Evolutionary conservation across 1,140 invertebrate species (phyloP).

Genomic region (Nebria ingens): DNA sequence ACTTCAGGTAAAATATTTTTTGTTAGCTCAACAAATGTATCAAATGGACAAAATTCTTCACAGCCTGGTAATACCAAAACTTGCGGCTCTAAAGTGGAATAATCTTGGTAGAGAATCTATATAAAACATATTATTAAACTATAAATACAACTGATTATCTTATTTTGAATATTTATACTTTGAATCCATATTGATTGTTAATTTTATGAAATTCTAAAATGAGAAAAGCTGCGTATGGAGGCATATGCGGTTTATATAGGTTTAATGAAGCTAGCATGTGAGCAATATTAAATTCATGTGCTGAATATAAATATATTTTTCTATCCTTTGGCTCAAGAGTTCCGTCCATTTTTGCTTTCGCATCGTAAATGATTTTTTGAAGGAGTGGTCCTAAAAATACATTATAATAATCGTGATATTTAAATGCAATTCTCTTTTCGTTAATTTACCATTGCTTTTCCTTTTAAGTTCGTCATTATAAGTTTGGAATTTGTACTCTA

Average conservation of each 20-base stretch:
- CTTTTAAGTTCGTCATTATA: neutral
- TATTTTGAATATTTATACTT: slow-evolving; percentile 13
- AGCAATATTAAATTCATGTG: slow-evolving; percentile 60
- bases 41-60: slow-evolving; percentile 25
- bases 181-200: slow-evolving; percentile 11
- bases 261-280: slow-evolving; percentile 49
- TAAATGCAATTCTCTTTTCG: no score
- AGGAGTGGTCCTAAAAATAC: neutral
- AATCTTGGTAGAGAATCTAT: slow-evolving; percentile 15
- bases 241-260: slow-evolving; percentile 46
- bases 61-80: slow-evolving; percentile 22
- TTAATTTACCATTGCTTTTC: neutral
- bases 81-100: slow-evolving; percentile 12
- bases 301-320: slow-evolving; percentile 48
- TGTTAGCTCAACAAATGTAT: slow-evolving; percentile 21
- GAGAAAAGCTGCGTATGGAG: slow-evolving; percentile 37
- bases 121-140: slow-evolving; percentile 5
- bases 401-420: no score
- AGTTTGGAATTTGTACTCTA: neutral
- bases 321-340: slow-evolving; percentile 22
- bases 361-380: slow-evolving; percentile 32
- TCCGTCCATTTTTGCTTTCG: slow-evolving; percentile 30
- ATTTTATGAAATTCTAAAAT: slow-evolving; percentile 18
- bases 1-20: neutral
- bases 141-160: neutral